A percentile compares a stretch with the other conserved stretches of the same genome.
These are phyloP conservation scores for Spea bombifrons DNA, from an alignment of 2,113 vertebrate species.

Conservation along the genomic window DNA sequence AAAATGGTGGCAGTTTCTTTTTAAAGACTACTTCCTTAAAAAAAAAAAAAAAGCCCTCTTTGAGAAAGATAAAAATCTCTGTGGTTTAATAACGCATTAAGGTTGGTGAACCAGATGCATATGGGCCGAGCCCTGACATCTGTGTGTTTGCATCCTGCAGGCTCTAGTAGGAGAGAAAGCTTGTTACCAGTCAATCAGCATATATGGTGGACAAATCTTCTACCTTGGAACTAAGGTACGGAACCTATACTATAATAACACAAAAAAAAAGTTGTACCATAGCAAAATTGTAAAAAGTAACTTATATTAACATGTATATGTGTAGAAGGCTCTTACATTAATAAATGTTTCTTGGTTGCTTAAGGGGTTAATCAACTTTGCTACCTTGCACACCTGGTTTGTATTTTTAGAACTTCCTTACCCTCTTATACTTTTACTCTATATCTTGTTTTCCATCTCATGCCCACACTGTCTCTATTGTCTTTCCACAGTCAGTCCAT, in stretches of 20 bases:
- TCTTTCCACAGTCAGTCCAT: slow-evolving; percentile 82
- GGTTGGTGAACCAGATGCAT: not conserved
- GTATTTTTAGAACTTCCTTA: slow-evolving; percentile 20
- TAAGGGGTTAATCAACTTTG: slow-evolving; percentile 16
- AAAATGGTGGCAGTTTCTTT: no score
- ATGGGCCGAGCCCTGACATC: not conserved
- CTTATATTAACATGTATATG: no score
- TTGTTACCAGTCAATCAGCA: slow-evolving; percentile 93
- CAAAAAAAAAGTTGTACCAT: no score
- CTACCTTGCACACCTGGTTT: slow-evolving; percentile 7
- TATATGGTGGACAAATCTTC: slow-evolving; percentile 88
- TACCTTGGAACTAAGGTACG: slow-evolving; percentile 94
- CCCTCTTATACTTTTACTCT: not conserved
- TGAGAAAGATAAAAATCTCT: no score
- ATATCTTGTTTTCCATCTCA: slow-evolving; percentile 4
- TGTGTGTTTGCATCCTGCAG: slow-evolving; percentile 60
- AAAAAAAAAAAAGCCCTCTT: no score
- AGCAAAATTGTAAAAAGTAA: no score
- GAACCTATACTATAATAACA: not conserved
- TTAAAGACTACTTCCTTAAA: no score
- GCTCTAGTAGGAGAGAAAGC: slow-evolving; percentile 95
- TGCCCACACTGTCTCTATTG: not conserved
- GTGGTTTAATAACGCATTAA: no score
- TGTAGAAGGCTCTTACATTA: not conserved
- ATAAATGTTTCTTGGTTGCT: not conserved